A percentile compares a stretch with the other conserved stretches of the same genome.
These are phyloP conservation scores for Vespertilio murinus DNA, from an alignment of 2,797 vertebrate species.

Conservation along the genomic window DNA sequence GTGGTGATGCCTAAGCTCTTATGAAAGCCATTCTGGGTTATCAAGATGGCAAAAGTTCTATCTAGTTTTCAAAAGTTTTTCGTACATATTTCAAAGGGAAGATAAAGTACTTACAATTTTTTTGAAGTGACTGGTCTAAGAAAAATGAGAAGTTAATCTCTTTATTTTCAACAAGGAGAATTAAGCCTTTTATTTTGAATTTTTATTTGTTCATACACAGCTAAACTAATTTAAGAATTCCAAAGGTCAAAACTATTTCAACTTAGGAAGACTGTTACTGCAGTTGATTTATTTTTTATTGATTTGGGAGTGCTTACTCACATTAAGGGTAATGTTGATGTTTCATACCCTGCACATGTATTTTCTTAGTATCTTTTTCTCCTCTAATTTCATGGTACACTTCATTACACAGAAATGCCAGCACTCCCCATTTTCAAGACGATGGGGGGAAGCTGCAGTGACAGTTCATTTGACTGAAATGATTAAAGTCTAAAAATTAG, in stretches of 20 bases:
- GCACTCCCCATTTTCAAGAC: neutral
- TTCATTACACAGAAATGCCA: neutral
- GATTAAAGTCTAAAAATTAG: neutral
- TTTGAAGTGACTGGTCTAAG: neutral
- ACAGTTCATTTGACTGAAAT: neutral
- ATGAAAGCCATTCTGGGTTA: neutral
- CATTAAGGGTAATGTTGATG: neutral
- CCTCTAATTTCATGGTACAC: neutral
- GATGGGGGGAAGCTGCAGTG: neutral
- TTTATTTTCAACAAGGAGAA: conserved; percentile 18
- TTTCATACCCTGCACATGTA: neutral
- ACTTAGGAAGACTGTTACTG: neutral
- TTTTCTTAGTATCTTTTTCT: neutral
- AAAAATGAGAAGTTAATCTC: neutral
- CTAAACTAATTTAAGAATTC: neutral
- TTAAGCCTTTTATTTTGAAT: neutral
- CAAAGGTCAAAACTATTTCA: neutral
- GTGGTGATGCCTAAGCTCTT: neutral
- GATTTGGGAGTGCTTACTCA: neutral
- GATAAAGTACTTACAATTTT: neutral
- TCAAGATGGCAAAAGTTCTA: neutral
- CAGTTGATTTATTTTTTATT: neutral
- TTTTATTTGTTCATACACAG: neutral
- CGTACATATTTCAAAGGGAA: neutral
- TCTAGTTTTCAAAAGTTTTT: neutral